Evolutionary conservation across 2,113 vertebrate genomes (phyloP).

Genomic region (Megalops atlanticus): DNA sequence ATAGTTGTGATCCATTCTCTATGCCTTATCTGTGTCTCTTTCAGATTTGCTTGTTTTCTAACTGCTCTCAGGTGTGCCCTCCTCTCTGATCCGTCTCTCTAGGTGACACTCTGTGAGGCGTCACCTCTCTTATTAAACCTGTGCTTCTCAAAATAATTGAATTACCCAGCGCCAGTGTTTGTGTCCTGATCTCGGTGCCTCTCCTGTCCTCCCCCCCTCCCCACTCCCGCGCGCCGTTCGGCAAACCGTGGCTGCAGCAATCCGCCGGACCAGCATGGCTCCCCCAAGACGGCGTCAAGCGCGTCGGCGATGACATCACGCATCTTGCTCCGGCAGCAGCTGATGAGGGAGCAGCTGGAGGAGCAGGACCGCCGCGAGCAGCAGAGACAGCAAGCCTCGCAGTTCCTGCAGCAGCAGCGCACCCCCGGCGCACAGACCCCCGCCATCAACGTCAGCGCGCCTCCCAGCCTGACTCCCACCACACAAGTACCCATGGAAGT

Average conservation of each 20-base stretch:
- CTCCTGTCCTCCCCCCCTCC: slow-evolving; percentile 42
- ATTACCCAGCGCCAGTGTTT: slow-evolving; percentile 14
- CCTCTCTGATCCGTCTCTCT: slow-evolving; percentile 41
- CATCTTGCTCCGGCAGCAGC: slow-evolving; percentile 78
- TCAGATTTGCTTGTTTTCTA: neutral
- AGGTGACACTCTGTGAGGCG: slow-evolving; percentile 42
- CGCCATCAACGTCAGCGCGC: slow-evolving; percentile 75
- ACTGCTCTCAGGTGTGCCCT: neutral
- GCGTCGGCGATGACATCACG: slow-evolving; percentile 81
- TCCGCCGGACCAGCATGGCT: slow-evolving; percentile 79
- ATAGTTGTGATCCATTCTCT: too few relatives aligned
- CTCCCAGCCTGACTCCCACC: slow-evolving; percentile 67
- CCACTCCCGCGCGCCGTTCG: slow-evolving; percentile 47
- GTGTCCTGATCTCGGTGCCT: slow-evolving; percentile 16
- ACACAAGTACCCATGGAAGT: slow-evolving; percentile 83
- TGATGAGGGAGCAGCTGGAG: slow-evolving; percentile 79
- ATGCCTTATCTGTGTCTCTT: too few relatives aligned
- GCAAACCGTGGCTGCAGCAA: slow-evolving; percentile 64
- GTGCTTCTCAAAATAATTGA: slow-evolving; percentile 45
- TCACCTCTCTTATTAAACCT: slow-evolving; percentile 38
- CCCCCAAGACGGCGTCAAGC: slow-evolving; percentile 78
- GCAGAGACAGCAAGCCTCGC: slow-evolving; percentile 76
- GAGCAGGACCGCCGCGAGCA: slow-evolving; percentile 81
- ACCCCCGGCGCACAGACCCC: slow-evolving; percentile 70
- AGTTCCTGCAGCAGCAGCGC: slow-evolving; percentile 72